Percentiles rank a stretch among this genome's conserved stretches.
phyloP scores from a whole-genome alignment of 1,140 invertebrate species.

The Panagrolaimus sp. region DNA sequence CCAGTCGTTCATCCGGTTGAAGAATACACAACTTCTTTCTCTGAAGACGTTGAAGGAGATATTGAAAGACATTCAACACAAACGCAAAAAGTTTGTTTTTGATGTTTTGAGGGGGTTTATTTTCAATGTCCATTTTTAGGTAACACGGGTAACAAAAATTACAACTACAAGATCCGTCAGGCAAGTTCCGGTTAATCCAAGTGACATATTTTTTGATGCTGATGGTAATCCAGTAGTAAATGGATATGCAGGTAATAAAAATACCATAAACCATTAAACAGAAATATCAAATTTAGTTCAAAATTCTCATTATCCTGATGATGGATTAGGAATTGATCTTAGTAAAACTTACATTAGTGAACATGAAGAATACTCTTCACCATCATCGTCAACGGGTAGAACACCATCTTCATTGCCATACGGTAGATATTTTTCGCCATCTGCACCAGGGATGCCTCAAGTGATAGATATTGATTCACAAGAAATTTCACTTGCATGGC shows the following conservation, averaged over 20 bases:
- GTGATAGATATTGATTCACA: conserved; percentile 43
- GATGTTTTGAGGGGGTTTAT: not conserved
- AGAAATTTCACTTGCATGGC: conserved; percentile 50
- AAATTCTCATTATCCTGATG: conserved; percentile 21
- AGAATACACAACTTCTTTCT: conserved; percentile 19
- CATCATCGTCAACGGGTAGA: conserved; percentile 5
- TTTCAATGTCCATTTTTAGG: conserved; percentile 33
- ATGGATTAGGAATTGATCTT: conserved; percentile 50
- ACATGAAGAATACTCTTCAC: conserved; percentile 37
- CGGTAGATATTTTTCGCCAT: conserved; percentile 36
- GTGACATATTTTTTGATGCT: conserved; percentile 52
- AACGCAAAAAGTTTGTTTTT: conserved; percentile 51
- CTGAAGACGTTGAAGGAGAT: conserved; percentile 27
- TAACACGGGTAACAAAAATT: conserved; percentile 59
- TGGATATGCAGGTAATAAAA: conserved; percentile 38
- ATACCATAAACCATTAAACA: not conserved
- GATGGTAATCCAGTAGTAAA: conserved; percentile 54
- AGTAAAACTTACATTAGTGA: conserved; percentile 44
- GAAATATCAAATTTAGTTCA: conserved; percentile 12
- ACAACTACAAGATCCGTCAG: conserved; percentile 55
- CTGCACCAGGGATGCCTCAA: conserved; percentile 51
- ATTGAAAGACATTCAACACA: conserved; percentile 49
- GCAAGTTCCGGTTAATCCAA: conserved; percentile 54
- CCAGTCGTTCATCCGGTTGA: conserved; percentile 29
- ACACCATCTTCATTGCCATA: not conserved